phyloP scores from a whole-genome alignment of 2,113 vertebrate species.

The Pygathrix nemaeus region DNA sequence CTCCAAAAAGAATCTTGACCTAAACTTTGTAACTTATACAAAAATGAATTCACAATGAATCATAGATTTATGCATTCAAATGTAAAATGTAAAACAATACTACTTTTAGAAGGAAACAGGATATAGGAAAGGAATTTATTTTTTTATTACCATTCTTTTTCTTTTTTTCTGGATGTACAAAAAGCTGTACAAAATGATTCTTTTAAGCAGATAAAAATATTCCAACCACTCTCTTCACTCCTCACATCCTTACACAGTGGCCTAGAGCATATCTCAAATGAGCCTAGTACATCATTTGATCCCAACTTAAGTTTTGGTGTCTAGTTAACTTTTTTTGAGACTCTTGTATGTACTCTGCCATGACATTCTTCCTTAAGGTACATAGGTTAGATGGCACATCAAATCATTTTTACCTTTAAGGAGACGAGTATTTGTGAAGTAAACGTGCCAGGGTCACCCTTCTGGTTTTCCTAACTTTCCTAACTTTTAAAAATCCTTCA shows the following conservation, averaged over 20 bases:
- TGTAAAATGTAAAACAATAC: not conserved
- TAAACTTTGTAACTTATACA: not conserved
- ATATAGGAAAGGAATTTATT: not conserved
- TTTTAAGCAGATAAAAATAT: not conserved
- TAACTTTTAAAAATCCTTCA: not conserved
- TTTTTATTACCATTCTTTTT: not conserved
- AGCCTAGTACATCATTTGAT: not conserved
- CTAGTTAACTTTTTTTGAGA: not conserved
- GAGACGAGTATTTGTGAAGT: not conserved
- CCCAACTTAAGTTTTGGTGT: not conserved
- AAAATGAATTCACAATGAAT: not conserved
- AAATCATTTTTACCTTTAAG: not conserved
- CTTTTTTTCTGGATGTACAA: not conserved
- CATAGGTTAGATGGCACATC: not conserved
- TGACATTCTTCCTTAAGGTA: not conserved
- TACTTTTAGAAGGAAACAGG: not conserved
- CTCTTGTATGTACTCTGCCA: not conserved
- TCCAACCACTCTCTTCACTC: not conserved
- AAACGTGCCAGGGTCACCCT: not conserved
- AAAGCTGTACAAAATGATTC: not conserved
- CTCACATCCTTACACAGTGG: not conserved
- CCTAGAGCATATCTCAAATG: not conserved
- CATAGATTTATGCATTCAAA: not conserved
- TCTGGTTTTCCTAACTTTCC: not conserved
- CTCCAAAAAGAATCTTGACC: not conserved